Evolutionary conservation across 2,888 invertebrate species (phyloP).

Genomic region (Crocallis elinguaria): DNA sequence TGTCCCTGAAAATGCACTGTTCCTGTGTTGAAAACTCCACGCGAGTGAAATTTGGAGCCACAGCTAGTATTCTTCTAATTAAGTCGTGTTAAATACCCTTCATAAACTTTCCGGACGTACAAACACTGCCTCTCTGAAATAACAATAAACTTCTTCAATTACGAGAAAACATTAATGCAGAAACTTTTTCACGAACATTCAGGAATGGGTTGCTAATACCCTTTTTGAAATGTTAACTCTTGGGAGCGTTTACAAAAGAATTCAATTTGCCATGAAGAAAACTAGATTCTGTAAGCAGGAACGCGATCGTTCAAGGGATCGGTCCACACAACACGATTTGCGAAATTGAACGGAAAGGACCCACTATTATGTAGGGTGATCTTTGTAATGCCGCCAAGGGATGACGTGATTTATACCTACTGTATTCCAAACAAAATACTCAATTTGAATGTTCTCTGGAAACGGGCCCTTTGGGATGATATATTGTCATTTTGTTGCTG

Average conservation of each 20-base stretch:
- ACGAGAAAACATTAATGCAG: constrained; percentile 10
- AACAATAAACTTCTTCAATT: constrained; percentile 9
- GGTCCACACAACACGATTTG: constrained; percentile 57
- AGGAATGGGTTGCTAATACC: constrained; percentile 11
- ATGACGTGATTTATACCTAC: constrained; percentile 39
- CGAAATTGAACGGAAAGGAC: constrained; percentile 70
- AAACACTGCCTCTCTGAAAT: constrained; percentile 8
- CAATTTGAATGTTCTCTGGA: constrained; percentile 39
- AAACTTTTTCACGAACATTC: constrained; percentile 13
- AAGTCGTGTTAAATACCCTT: too few relatives aligned
- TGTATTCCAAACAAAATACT: constrained; percentile 40
- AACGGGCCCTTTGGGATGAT: constrained; percentile 35
- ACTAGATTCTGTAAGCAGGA: constrained; percentile 52
- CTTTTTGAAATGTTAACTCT: constrained; percentile 37
- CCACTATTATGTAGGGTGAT: constrained; percentile 64
- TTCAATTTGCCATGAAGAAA: constrained; percentile 62
- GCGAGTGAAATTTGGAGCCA: too few relatives aligned
- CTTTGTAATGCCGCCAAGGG: constrained; percentile 57
- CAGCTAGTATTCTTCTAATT: too few relatives aligned
- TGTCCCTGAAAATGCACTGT: too few relatives aligned
- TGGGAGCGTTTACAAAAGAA: constrained; percentile 50
- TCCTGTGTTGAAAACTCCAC: too few relatives aligned
- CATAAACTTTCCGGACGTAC: too few relatives aligned
- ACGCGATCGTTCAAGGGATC: constrained; percentile 59
- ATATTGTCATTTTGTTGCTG: constrained; percentile 30